Conservation (phyloP, 2,797 vertebrate species). For the Enteromius anoplus region DNA sequence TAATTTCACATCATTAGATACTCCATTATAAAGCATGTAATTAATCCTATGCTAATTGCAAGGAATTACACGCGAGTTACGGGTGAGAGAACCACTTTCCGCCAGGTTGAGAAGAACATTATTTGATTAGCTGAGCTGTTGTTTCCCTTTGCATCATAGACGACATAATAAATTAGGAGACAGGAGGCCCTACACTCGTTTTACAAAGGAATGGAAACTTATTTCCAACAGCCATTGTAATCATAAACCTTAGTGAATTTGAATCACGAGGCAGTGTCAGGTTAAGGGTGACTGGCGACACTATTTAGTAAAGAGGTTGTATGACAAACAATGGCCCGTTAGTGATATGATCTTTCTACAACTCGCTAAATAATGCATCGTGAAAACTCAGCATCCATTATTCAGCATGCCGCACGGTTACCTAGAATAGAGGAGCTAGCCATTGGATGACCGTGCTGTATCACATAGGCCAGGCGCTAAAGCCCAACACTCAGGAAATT, state of each 20-base stretch:
- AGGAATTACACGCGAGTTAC: conserved; percentile 60
- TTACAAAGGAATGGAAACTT: conserved; percentile 74
- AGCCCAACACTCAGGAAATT: conserved; percentile 59
- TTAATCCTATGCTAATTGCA: conserved; percentile 47
- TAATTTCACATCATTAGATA: conserved; percentile 43
- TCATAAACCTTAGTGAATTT: conserved; percentile 70
- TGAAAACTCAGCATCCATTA: conserved; percentile 75
- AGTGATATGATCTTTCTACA: conserved; percentile 79
- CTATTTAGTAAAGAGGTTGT: conserved; percentile 79
- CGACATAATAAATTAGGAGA: conserved; percentile 28
- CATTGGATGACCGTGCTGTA: conserved; percentile 46
- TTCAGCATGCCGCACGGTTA: conserved; percentile 65
- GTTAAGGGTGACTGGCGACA: conserved; percentile 76
- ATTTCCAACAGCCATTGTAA: conserved; percentile 68
- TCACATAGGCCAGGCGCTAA: conserved; percentile 45
- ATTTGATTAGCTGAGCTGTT: conserved; percentile 67
- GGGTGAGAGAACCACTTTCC: conserved; percentile 65
- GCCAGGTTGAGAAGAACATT: conserved; percentile 62
- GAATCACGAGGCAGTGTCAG: conserved; percentile 75
- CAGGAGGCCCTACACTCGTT: conserved; percentile 45
- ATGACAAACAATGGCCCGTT: conserved; percentile 65
- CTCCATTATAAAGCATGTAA: conserved; percentile 48
- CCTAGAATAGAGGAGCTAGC: conserved; percentile 47
- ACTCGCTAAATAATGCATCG: conserved; percentile 78
- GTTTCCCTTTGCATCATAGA: conserved; percentile 32